Base-by-base conservation (phyloP, 92 coral and sea anemone species). In the Meandrina meandrites region DNA sequence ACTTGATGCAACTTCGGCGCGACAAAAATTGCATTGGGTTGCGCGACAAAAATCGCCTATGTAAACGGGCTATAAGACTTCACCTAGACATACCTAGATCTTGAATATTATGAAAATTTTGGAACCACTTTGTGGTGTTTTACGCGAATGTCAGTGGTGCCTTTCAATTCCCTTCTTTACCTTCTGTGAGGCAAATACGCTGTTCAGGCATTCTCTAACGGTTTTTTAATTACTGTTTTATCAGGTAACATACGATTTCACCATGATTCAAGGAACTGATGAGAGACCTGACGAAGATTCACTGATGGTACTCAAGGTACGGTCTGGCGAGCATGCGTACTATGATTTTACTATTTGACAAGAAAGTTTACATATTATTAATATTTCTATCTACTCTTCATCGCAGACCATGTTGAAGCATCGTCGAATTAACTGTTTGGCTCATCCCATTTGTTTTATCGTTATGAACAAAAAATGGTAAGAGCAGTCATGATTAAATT, bases 391-490 rank as follows among this genome's bases (percentile, higher is more conserved):
- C n/a, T 27, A 4, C n/a, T 16, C 21, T 47, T 14, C 15, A 27
- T 83, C 30, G 19, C 79, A 94, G 98, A 87, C 94, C 9, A 94
- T 94, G 98, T 76, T 91, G 54, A 89, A 83, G 15, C 86, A 89
- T 36, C 96, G 94, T 9, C 92, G 93, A 22, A 92, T 93, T 53
- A 85, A 76, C 76, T 89, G 96, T 32, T 21, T 94, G 51, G 81
- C 93, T 21, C 98, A 94, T 30, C 94, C 88, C 8, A 87, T 91
- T 19, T 86, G 90, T 15, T 94, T 89, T 62, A 88, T 83, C 48
- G 80, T 93, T 18, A 92, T 94, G 90, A 89, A 89, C 75, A 58
- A 67, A 15, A 94, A 94, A 82, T 94, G 98, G 98, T 94, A 80
- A 28, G 94, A 32, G 48, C 14, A 64, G 19, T 5, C 27, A 9